These are phyloP conservation scores for Bagarius yarrelli DNA, from an alignment of 2,113 vertebrate genomes.

Conservation along the genomic window DNA sequence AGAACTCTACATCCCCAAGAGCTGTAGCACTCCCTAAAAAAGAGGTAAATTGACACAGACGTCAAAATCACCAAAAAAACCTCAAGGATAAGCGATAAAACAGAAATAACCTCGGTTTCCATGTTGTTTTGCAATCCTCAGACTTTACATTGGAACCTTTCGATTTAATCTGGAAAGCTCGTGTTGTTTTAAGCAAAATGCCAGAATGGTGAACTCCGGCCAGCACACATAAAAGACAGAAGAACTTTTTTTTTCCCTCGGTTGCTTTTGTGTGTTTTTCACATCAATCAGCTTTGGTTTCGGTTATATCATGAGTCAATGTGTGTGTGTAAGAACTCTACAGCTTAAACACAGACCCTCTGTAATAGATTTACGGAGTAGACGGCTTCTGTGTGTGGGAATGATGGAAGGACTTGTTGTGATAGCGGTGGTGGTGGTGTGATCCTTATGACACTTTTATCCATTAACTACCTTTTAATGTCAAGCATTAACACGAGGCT, in stretches of 20 bases:
- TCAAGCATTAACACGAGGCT: too few species aligned
- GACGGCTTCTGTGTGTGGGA: not conserved
- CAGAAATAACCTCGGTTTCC: not conserved
- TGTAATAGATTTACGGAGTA: not conserved
- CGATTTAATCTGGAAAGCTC: not conserved
- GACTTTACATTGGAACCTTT: constrained; percentile 6
- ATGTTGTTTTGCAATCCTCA: not conserved
- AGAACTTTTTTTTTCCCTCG: not conserved
- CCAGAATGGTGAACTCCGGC: not conserved
- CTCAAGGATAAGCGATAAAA: not conserved
- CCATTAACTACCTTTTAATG: too few species aligned
- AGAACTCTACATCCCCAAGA: constrained; percentile 59
- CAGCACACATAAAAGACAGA: not conserved
- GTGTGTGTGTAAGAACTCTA: not conserved
- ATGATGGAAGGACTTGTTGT: too few species aligned
- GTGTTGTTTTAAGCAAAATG: constrained; percentile 3
- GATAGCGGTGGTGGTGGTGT: too few species aligned
- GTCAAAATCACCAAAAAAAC: not conserved
- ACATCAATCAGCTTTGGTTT: not conserved
- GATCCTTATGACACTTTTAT: too few species aligned
- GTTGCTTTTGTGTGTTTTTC: constrained; percentile 2
- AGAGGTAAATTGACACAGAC: not conserved
- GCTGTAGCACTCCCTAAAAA: constrained; percentile 49
- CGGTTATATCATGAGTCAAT: not conserved
- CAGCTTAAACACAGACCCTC: not conserved